Percentiles rank a stretch among this genome's conserved stretches.
phyloP scores from a whole-genome alignment of 2,797 vertebrate genomes.

The Prunella strophiata region DNA sequence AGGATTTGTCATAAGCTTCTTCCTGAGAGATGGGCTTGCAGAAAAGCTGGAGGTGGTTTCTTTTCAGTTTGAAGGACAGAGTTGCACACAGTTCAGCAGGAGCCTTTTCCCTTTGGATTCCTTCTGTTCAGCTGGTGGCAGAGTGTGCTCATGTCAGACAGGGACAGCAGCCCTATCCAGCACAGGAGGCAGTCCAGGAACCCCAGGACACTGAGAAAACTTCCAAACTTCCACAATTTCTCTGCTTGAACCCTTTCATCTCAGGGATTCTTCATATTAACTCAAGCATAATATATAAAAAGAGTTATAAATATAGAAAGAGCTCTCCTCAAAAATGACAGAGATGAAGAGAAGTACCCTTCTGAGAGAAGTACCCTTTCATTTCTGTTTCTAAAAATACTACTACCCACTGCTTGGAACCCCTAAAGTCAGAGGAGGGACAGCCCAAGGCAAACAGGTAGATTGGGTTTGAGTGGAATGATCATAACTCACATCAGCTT shows the following conservation, averaged over 20 bases:
- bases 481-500: too few relatives aligned
- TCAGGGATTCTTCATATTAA: not conserved
- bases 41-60: constrained; percentile 34
- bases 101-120: constrained; percentile 3
- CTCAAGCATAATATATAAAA: not conserved
- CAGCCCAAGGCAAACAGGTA: not conserved
- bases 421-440: not conserved
- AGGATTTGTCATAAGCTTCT: constrained; percentile 12
- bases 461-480: too few relatives aligned
- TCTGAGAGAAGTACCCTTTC: not conserved
- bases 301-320: not conserved
- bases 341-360: not conserved
- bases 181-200: not conserved
- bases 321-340: fast-evolving
- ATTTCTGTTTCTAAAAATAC: not conserved
- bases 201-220: not conserved
- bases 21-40: not conserved
- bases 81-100: constrained; percentile 23
- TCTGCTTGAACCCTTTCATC: not conserved
- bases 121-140: not conserved
- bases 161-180: not conserved
- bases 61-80: constrained; percentile 2
- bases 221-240: not conserved
- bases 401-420: not conserved
- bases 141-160: not conserved